Evolutionary conservation across 2,888 invertebrate genomes (phyloP), one percentile per base, ranked within the genome.

Genomic region (Chromoteleia sp.): DNA sequence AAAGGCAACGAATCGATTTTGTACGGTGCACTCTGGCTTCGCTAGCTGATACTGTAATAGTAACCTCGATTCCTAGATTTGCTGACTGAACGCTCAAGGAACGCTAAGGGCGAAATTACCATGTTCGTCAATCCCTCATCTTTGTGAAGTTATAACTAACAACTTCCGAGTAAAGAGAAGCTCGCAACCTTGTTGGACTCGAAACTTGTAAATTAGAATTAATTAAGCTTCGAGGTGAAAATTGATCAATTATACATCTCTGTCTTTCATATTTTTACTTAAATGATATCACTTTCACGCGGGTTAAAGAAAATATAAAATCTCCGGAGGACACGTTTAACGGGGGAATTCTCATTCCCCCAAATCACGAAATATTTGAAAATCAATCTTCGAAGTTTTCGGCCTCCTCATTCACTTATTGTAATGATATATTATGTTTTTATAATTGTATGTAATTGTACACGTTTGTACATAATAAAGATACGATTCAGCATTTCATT

Each of bases 31-130:
- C 56, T 41, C 74, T 79, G 73, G 52, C 50, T 73, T 65, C 41
- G 65, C 33, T 43, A 14, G 25, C 43, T 33, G 54, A 50, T 67
- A 50, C 54, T 67, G 68, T 79, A 74, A 79, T 79, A 79, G 61
- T 79, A 74, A 79, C 79, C 79, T 61, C 74, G 68, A 79, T 79
- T 74, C 33, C 54, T 68, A 68, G 52, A 74, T 79, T 68, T 79
- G 79, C 79, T 68, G 74, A 79, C 68, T 74, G 61, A 74, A 73
- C 68, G 45, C 33, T 73, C 67, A 54, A 79, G 52, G 21, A 73
- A 59, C 58, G 67, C 74, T 74, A 68, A 73, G 56, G 68, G 74
- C 61, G 15, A 33, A 74, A 79, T 74, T 74, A 79, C 61, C 74
- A 74, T 79, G 73, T 56, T 68, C 74, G 61, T 61, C 68, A 61